phyloP scores from a whole-genome alignment of 2,113 vertebrate species.

The Girardinichthys multiradiatus region DNA sequence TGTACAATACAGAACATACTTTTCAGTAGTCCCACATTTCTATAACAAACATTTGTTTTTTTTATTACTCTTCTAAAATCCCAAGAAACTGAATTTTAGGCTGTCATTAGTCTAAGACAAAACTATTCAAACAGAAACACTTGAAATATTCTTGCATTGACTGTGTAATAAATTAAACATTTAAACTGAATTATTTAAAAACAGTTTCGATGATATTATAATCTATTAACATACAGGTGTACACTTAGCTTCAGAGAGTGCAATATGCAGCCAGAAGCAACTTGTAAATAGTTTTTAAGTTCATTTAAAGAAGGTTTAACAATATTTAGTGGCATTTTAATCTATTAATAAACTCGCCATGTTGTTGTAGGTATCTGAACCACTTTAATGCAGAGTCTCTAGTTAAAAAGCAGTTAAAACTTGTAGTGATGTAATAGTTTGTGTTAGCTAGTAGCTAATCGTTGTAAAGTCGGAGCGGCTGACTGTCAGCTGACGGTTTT shows the following conservation, averaged over 20 bases:
- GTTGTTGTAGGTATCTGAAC: background rate
- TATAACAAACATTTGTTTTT: no score
- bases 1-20: no score
- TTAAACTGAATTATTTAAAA: no score
- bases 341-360: background rate
- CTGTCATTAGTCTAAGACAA: no score
- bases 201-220: no score
- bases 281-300: background rate
- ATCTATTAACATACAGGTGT: background rate
- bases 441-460: conserved; percentile 9
- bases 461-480: conserved; percentile 16
- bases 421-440: background rate
- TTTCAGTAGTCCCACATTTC: no score
- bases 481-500: conserved; percentile 59
- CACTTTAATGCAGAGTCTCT: no score
- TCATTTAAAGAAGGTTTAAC: background rate
- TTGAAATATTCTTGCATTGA: no score
- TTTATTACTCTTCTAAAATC: no score
- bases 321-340: background rate
- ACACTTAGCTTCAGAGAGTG: background rate
- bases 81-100: no score
- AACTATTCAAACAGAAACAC: no score
- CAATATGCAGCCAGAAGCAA: background rate
- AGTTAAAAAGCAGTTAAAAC: background rate
- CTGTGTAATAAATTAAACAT: no score